Conservation (phyloP, 2,797 vertebrate genomes). For the Argya squamiceps region DNA sequence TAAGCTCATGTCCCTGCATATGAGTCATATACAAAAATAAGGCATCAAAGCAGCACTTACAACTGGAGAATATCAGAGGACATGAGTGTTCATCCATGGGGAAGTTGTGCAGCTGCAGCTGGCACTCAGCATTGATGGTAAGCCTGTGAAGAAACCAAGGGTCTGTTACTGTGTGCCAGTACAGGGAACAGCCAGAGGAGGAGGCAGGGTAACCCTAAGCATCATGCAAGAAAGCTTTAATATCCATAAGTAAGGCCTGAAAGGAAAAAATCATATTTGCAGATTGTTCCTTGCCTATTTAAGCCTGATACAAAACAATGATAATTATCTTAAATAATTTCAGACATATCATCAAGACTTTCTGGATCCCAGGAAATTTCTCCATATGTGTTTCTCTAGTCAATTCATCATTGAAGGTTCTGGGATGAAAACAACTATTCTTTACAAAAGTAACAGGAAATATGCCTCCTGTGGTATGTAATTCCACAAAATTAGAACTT, state of each 20-base stretch:
- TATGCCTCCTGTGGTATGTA: accelerated
- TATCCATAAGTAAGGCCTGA: background rate
- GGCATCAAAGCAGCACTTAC: slow-evolving; percentile 81
- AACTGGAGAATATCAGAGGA: slow-evolving; percentile 96
- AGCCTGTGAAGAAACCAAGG: slow-evolving; percentile 77
- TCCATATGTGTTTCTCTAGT: background rate
- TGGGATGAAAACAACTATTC: background rate
- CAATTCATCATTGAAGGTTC: background rate
- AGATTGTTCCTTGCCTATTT: background rate
- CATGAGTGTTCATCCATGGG: slow-evolving; percentile 97
- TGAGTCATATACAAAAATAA: background rate
- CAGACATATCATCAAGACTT: background rate
- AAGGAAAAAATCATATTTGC: background rate
- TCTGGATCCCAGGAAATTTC: background rate
- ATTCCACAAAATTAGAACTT: background rate
- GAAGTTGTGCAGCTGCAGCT: slow-evolving; percentile 95
- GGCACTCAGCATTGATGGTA: slow-evolving; percentile 95
- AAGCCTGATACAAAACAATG: background rate
- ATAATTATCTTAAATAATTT: background rate
- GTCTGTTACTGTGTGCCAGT: background rate
- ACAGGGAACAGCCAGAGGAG: background rate
- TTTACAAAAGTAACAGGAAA: background rate
- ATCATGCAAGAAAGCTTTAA: background rate
- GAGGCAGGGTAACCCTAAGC: background rate
- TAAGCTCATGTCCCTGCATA: background rate